Evolutionary conservation across 1,140 invertebrate genomes (phyloP).

Genomic region (Gyrodactylus bullatarudis): DNA sequence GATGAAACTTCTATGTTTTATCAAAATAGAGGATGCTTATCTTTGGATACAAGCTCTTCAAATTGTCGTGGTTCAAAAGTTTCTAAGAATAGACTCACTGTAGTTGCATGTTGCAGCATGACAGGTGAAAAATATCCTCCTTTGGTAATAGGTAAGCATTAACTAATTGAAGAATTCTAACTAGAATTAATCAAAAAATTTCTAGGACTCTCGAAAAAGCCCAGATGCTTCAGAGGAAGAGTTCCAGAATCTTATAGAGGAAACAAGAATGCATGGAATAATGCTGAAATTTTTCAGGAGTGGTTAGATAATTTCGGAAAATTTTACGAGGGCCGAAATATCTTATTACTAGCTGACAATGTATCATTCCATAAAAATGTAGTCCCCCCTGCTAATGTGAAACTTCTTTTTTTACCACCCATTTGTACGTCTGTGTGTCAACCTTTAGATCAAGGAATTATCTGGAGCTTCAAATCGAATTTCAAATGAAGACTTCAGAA

Average conservation of each 20-base stretch:
- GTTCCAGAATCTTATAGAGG: background rate
- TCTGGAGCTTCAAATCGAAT: slow-evolving; percentile 13
- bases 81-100: background rate
- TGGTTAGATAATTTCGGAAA: background rate
- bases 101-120: background rate
- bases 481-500: too few species aligned
- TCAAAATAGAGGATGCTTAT: background rate
- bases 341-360: background rate
- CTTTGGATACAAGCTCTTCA: background rate
- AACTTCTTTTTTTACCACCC: slow-evolving; percentile 18
- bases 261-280: background rate
- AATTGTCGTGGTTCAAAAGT: background rate
- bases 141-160: too few species aligned
- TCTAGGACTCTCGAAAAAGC: background rate
- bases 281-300: background rate
- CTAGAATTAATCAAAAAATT: background rate
- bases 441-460: slow-evolving; percentile 21
- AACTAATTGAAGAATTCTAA: too few species aligned
- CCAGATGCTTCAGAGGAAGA: background rate
- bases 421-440: slow-evolving; percentile 21
- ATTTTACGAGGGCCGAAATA: background rate
- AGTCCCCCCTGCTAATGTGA: slow-evolving; percentile 13
- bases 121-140: background rate
- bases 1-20: background rate
- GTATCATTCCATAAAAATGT: background rate